Evolutionary conservation across 2,888 invertebrate species (phyloP).

Genomic region (Bellardia bayeri): DNA sequence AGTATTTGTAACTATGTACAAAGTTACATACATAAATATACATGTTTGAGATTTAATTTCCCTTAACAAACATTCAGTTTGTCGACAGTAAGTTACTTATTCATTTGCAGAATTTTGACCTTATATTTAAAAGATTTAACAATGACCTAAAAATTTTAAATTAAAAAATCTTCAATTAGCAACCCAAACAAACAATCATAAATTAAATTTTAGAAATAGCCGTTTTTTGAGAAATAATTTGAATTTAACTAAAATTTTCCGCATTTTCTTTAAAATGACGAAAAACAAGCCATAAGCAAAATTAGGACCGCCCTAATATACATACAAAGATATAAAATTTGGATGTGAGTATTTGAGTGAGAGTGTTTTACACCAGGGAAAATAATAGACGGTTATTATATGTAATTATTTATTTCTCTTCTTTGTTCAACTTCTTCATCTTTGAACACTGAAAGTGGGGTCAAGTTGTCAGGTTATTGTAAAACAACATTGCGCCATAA

Average conservation of each 20-base stretch:
- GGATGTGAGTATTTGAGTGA: not conserved
- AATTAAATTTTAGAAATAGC: too few relatives aligned
- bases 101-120: not conserved
- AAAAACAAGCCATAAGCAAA: not conserved
- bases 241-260: too few relatives aligned
- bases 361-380: constrained; percentile 3
- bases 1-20: too few relatives aligned
- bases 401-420: constrained; percentile 51
- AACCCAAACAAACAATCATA: too few relatives aligned
- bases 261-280: too few relatives aligned
- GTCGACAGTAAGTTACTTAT: constrained; percentile 7
- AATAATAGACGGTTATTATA: constrained; percentile 60
- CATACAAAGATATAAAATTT: too few relatives aligned
- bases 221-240: too few relatives aligned
- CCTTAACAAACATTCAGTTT: constrained; percentile 26
- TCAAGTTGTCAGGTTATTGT: constrained; percentile 65
- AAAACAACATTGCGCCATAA: constrained; percentile 52
- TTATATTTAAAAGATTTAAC: too few relatives aligned
- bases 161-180: too few relatives aligned
- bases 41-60: constrained; percentile 49
- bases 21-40: too few relatives aligned
- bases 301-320: too few relatives aligned
- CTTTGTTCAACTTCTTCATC: not conserved
- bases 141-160: too few relatives aligned
- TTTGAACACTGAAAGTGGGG: constrained; percentile 46